A percentile compares a stretch with the other conserved stretches of the same genome.
Conservation (phyloP, 2,888 invertebrate genomes). For the Beris chalybata region DNA sequence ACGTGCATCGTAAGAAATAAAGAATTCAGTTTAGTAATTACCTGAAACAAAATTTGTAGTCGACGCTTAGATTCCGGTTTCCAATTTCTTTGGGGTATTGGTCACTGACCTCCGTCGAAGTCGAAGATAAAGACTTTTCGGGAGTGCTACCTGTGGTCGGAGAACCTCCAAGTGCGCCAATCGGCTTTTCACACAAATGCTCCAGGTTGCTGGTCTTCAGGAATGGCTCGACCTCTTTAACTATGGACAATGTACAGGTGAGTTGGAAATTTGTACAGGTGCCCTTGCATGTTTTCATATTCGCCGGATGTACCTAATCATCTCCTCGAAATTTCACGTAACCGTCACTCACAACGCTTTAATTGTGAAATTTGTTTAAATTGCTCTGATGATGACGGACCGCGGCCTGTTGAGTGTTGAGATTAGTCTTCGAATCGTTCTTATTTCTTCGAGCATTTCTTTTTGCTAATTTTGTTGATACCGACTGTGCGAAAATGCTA, state of each 20-base stretch:
- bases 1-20: background rate
- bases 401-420: too few species aligned
- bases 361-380: too few species aligned
- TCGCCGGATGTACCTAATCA: background rate
- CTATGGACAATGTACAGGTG: slow-evolving; percentile 61
- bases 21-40: slow-evolving; percentile 2
- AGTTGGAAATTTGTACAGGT: slow-evolving; percentile 10
- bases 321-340: too few species aligned
- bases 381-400: too few species aligned
- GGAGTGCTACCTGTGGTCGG: slow-evolving; percentile 46
- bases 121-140: slow-evolving; percentile 55
- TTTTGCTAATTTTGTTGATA: too few species aligned
- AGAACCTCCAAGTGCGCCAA: slow-evolving; percentile 57
- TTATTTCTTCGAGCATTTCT: too few species aligned
- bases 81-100: slow-evolving; percentile 56
- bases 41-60: slow-evolving; percentile 23
- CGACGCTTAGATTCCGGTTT: slow-evolving; percentile 31
- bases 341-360: too few species aligned
- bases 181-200: slow-evolving; percentile 62
- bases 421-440: too few species aligned
- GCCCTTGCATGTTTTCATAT: background rate
- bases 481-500: too few species aligned
- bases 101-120: slow-evolving; percentile 62
- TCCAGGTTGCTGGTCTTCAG: slow-evolving; percentile 59
- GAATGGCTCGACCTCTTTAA: slow-evolving; percentile 58